A percentile compares a stretch with the other conserved stretches of the same genome.
phyloP scores from a whole-genome alignment of 2,797 vertebrate genomes.

The Scyliorhinus canicula region DNA sequence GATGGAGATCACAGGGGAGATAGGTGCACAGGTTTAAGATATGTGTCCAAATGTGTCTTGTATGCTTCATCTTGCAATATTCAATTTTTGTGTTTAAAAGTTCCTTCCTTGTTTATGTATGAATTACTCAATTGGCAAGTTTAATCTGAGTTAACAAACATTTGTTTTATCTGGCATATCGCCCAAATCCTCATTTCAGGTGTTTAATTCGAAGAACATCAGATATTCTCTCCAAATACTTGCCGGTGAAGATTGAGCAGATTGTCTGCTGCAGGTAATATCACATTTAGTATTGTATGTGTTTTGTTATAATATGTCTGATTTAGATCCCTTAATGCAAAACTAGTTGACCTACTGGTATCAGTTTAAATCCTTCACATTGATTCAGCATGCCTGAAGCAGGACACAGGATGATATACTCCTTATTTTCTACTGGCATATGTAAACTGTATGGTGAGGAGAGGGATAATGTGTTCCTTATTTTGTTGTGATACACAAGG shows the following conservation, averaged over 20 bases:
- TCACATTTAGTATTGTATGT: background rate
- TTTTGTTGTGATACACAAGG: background rate
- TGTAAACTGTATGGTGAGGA: background rate
- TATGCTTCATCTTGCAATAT: background rate
- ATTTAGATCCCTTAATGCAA: background rate
- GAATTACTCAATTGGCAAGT: background rate
- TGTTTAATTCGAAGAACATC: constrained; percentile 94
- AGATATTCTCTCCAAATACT: constrained; percentile 92
- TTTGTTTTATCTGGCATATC: background rate
- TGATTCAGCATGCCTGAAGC: background rate
- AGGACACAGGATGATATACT: background rate
- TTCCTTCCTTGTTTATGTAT: background rate
- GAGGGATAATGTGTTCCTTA: background rate
- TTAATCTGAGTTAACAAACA: background rate
- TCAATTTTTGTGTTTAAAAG: background rate
- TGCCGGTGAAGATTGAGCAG: constrained; percentile 95
- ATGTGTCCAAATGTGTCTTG: background rate
- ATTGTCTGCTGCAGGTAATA: constrained; percentile 90
- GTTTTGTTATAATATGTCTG: background rate
- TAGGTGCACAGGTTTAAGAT: background rate
- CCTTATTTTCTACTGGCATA: background rate
- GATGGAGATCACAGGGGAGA: background rate
- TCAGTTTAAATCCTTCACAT: background rate
- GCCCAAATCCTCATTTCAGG: constrained; percentile 54
- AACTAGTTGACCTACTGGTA: too few species aligned